Conservation (phyloP, 2,113 vertebrate species). For the Lonchura striata region DNA sequence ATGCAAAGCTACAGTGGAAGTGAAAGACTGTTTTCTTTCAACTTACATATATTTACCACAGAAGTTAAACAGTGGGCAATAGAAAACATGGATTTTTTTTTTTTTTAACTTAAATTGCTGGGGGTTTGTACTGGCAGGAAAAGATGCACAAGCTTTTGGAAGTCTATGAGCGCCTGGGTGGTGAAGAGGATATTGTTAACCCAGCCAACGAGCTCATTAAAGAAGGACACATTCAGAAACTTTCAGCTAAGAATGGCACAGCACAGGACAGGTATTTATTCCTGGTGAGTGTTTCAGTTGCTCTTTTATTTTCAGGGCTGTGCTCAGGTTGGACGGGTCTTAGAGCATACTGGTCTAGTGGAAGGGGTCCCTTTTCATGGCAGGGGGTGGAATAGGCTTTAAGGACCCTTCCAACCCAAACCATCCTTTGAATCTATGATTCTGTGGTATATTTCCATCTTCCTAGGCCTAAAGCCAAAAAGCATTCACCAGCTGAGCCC, state of each 20-base stretch:
- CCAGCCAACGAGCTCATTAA: conserved; percentile 97
- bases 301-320: not conserved
- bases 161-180: conserved; percentile 91
- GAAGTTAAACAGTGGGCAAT: not conserved
- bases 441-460: not conserved
- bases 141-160: conserved; percentile 97
- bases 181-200: conserved; percentile 97
- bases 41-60: not conserved
- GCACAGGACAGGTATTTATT: conserved; percentile 95
- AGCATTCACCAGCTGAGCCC: not conserved
- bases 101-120: not conserved
- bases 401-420: not conserved
- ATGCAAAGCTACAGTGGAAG: not conserved
- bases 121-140: conserved; percentile 76
- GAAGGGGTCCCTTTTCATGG: not conserved
- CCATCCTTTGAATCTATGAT: not conserved
- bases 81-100: not conserved
- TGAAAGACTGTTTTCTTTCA: not conserved
- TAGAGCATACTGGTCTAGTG: not conserved
- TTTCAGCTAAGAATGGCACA: conserved; percentile 94
- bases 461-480: not conserved
- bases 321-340: not conserved
- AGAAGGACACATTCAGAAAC: conserved; percentile 95
- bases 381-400: not conserved
- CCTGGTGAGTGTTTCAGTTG: conserved; percentile 78